Evolutionary conservation across 2,888 invertebrate species (phyloP).

Genomic region (Phoenoteleia sp.): DNA sequence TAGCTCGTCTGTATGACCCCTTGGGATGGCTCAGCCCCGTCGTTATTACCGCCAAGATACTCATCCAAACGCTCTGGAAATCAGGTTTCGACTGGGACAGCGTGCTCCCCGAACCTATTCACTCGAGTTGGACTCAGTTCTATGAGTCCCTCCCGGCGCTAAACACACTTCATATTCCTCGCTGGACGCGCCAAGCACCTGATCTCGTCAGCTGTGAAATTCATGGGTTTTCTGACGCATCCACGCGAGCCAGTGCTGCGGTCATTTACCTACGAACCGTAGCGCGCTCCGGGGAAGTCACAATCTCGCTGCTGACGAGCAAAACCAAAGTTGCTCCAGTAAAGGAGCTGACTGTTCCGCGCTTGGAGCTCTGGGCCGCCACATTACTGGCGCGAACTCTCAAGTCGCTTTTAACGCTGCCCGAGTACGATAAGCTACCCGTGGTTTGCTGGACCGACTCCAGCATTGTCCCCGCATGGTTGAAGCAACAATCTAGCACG

Average conservation of each 20-base stretch:
- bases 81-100: background rate
- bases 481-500: background rate
- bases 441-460: no score
- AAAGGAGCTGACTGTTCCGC: background rate
- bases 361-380: slow-evolving; percentile 27
- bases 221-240: slow-evolving; percentile 36
- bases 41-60: background rate
- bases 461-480: no score
- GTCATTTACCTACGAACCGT: slow-evolving; percentile 26
- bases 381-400: background rate
- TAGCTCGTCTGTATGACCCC: slow-evolving; percentile 8
- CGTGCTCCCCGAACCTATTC: background rate
- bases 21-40: slow-evolving; percentile 1
- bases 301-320: background rate
- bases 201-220: background rate
- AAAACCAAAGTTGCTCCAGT: background rate
- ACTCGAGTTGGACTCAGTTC: background rate
- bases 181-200: background rate
- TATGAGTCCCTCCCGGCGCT: background rate
- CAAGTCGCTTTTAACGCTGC: background rate
- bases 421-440: no score
- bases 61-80: slow-evolving; percentile 54
- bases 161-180: background rate
- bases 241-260: slow-evolving; percentile 6
- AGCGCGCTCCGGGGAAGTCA: background rate